A percentile compares a stretch with the other conserved stretches of the same genome.
Evolutionary conservation across 2,888 invertebrate species (phyloP).

Genomic region (Galerucella nymphaeae): DNA sequence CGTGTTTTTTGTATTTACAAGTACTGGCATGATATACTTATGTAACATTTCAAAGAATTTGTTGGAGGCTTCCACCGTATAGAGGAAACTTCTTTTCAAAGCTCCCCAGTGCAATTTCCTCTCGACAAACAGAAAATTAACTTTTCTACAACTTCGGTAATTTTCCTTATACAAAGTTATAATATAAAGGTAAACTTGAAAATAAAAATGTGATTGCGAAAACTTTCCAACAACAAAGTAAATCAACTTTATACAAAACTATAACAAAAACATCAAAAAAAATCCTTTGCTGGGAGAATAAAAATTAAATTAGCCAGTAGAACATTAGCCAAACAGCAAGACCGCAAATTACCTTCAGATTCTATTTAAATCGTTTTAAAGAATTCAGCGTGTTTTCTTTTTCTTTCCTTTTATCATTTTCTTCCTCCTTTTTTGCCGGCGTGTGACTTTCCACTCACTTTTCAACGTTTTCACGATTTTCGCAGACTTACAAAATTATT

Average conservation of each 20-base stretch:
- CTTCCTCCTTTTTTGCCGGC: slow-evolving; percentile 12
- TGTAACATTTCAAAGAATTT: neutral
- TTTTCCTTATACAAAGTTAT: slow-evolving; percentile 3
- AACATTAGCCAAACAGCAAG: neutral
- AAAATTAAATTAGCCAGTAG: slow-evolving; percentile 6
- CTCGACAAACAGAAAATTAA: neutral
- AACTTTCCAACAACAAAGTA: neutral
- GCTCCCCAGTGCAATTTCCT: neutral
- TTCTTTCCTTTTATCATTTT: neutral
- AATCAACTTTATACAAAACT: neutral
- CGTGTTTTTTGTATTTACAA: no score
- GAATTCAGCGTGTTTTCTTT: neutral
- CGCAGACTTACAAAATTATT: slow-evolving; percentile 23
- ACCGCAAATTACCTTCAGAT: slow-evolving; percentile 16
- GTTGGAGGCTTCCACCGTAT: neutral
- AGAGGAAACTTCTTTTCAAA: neutral
- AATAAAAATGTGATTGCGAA: slow-evolving; percentile 2
- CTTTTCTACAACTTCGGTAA: slow-evolving; percentile 2
- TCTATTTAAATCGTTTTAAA: slow-evolving; percentile 7
- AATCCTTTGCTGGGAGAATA: neutral
- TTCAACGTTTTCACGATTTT: slow-evolving; percentile 30
- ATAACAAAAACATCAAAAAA: neutral
- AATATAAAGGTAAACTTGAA: slow-evolving; percentile 3
- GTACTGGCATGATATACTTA: no score
- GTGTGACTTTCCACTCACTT: slow-evolving; percentile 30